Base-by-base conservation (phyloP, 2,888 invertebrate genomes). In the Choreutis nemorana region DNA sequence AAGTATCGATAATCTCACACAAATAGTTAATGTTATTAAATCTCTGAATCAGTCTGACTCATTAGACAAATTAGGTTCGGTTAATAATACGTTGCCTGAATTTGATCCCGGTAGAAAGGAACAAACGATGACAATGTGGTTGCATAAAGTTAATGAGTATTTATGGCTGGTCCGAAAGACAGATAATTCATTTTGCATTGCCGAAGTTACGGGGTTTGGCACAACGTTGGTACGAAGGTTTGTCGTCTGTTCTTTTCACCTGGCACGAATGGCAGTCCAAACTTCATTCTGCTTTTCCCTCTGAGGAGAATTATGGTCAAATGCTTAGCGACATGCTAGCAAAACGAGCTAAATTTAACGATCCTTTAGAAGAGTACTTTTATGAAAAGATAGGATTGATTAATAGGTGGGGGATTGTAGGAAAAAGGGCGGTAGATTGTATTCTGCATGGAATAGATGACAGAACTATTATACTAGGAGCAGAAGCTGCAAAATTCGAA, bases 321-420 rank as follows among this genome's bases (percentile, higher is more conserved):
- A 7, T 33, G 4, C 25, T 33, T 1, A 24, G 15, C 2, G 16
- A 20, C 8, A 32, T 32, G 29, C 14, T 32, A 8, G 14, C 28
- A 7, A 28, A 21, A 22, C 24, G 22, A 3, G 26, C 29, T 14
- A 23, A 26, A 9, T 20, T 24, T 14, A 29, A 31, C 12, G 35
- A 35, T 16, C 29, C 32, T 3, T 21, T 35, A 9, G 29, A 9
- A n/a, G 33, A 36, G 15, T 36, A 36, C 23, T 35, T 23, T 14
- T 35, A 35, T n/a, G 35, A 35, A 7, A 35, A 35, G 25, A 30
- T 30, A 5, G 25, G 24, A 29, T 15, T 33, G 12, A 21, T 36
- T 14, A 34, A 31, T 27, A 14, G 31, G 8, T 34, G 34, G 15
- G 16, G 24, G 6, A 8, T 34, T 7, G 15, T 16, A 24, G 34